These are phyloP conservation scores for Strongylocentrotus purpuratus DNA, from an alignment of 35 echinoderm and acorn worm genomes.

Conservation along the genomic window DNA sequence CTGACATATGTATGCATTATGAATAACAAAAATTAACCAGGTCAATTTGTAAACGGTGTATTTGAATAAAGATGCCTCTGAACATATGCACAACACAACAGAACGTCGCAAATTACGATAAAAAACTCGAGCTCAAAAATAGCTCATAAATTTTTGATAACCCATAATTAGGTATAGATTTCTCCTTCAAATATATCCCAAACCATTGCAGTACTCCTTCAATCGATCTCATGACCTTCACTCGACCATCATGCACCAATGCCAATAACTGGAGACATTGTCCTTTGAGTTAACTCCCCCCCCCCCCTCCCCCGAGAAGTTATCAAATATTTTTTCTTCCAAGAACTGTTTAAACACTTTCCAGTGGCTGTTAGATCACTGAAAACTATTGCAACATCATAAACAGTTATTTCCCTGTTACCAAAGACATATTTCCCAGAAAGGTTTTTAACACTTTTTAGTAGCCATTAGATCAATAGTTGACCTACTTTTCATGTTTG, in stretches of 20 bases:
- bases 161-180: background rate
- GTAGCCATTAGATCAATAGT: background rate
- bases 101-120: too few relatives aligned
- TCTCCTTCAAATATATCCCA: background rate
- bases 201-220: background rate
- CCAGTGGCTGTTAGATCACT: too few relatives aligned
- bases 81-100: too few relatives aligned
- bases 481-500: background rate
- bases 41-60: too few relatives aligned
- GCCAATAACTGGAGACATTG: background rate
- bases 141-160: background rate
- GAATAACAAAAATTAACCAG: too few relatives aligned
- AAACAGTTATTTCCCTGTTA: background rate
- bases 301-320: too few relatives aligned
- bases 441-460: background rate
- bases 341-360: too few relatives aligned
- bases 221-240: background rate
- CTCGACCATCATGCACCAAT: background rate
- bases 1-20: too few relatives aligned
- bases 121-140: background rate
- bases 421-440: background rate
- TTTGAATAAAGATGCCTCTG: too few relatives aligned
- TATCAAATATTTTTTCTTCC: too few relatives aligned
- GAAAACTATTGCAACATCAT: background rate
- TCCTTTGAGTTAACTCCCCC: background rate